These are phyloP conservation scores for Silurus asotus DNA, from an alignment of 2,113 vertebrate species.

Conservation along the genomic window DNA sequence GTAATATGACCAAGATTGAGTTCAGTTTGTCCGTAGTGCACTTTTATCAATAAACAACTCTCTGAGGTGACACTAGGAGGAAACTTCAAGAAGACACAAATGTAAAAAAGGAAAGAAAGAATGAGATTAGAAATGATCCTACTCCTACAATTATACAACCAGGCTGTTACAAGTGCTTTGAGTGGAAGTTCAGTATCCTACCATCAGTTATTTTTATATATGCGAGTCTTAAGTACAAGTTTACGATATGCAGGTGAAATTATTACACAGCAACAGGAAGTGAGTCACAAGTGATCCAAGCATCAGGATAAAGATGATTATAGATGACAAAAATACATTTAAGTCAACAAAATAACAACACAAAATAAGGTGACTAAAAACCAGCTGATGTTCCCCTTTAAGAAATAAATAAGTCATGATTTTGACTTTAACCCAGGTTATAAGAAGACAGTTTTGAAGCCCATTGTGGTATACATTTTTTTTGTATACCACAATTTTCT, in stretches of 20 bases:
- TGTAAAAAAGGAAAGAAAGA: not conserved
- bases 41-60: not conserved
- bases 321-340: not conserved
- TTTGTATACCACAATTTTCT: no score
- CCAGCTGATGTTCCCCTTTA: not conserved
- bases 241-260: not conserved
- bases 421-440: not conserved
- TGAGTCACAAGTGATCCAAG: not conserved
- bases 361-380: not conserved
- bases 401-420: not conserved
- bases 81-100: not conserved
- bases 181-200: not conserved
- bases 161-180: not conserved
- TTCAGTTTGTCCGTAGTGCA: not conserved
- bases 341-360: not conserved
- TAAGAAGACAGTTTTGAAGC: not conserved
- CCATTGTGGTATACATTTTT: not conserved
- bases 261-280: not conserved
- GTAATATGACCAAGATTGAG: slow-evolving; percentile 4
- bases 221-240: not conserved
- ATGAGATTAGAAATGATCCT: not conserved
- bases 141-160: not conserved
- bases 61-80: not conserved
- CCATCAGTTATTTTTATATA: not conserved
- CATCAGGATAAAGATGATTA: not conserved